Conservation (phyloP, 2,797 vertebrate species). For the Hippoglossus hippoglossus region DNA sequence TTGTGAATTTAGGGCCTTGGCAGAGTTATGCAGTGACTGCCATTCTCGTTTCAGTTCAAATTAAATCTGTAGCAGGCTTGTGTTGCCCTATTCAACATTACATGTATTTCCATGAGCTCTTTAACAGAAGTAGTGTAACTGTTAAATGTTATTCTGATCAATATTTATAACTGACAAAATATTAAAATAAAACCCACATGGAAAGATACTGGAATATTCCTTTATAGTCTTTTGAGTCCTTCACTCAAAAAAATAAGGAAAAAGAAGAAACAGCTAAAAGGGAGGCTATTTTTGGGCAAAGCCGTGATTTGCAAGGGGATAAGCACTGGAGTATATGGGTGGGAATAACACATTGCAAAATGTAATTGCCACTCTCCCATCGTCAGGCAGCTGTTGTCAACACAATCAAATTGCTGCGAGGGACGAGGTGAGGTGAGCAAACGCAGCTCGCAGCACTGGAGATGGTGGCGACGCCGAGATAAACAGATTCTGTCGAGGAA, state of each 20-base stretch:
- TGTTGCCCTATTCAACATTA: neutral
- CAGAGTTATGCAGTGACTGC: too few species aligned
- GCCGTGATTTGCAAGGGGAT: constrained; percentile 36
- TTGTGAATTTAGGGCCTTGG: too few species aligned
- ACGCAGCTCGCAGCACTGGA: constrained; percentile 54
- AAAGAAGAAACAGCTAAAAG: constrained; percentile 26
- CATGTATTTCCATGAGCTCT: neutral
- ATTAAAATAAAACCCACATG: neutral
- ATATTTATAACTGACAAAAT: neutral
- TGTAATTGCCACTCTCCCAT: constrained; percentile 70
- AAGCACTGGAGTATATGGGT: constrained; percentile 40
- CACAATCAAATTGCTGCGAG: constrained; percentile 65
- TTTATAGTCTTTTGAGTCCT: neutral
- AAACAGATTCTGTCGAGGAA: constrained; percentile 70
- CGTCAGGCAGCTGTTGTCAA: constrained; percentile 71
- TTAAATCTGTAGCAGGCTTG: neutral
- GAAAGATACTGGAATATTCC: neutral
- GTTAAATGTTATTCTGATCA: neutral
- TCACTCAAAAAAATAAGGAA: neutral
- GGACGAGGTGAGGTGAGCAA: constrained; percentile 63
- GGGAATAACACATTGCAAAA: constrained; percentile 63
- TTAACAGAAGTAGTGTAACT: neutral
- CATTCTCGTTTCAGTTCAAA: too few species aligned
- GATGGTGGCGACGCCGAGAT: constrained; percentile 61
- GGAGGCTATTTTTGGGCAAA: constrained; percentile 45